These are phyloP conservation scores for Rutilus rutilus DNA, from an alignment of 2,113 vertebrate genomes.

Conservation along the genomic window DNA sequence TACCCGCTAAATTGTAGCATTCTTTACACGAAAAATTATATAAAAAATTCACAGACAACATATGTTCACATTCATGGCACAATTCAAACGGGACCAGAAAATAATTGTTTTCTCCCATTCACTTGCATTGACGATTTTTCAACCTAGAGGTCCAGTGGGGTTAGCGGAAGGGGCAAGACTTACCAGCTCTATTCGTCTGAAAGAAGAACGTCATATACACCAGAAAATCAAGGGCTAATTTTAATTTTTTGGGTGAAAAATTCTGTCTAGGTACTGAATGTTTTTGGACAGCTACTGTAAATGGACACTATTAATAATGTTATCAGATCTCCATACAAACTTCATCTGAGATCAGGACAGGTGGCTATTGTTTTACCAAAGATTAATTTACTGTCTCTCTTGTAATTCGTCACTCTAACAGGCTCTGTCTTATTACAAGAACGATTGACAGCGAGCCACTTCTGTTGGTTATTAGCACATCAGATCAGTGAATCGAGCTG, in stretches of 20 bases:
- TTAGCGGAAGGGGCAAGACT: too few relatives aligned
- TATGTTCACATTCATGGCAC: too few relatives aligned
- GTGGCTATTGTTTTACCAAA: not conserved
- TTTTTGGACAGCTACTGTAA: not conserved
- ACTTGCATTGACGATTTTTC: too few relatives aligned
- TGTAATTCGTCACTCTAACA: conserved; percentile 32
- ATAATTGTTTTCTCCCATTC: too few relatives aligned
- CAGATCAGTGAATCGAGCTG: conserved; percentile 4
- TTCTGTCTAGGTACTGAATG: not conserved
- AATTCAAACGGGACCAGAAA: too few relatives aligned
- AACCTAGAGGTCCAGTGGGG: too few relatives aligned
- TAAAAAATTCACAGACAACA: too few relatives aligned
- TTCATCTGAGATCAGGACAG: not conserved
- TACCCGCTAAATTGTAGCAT: too few relatives aligned
- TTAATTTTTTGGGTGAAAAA: not conserved
- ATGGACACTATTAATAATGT: not conserved
- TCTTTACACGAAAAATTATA: too few relatives aligned
- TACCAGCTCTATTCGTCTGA: too few relatives aligned
- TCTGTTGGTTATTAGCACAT: conserved; percentile 7
- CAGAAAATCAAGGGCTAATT: too few relatives aligned
- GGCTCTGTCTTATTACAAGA: conserved; percentile 20
- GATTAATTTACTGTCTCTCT: conserved; percentile 24
- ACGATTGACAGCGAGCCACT: conserved; percentile 15
- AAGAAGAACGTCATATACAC: too few relatives aligned
- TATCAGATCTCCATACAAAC: not conserved